phyloP scores from a whole-genome alignment of 2,888 invertebrate species.

The Morpho deidamia region DNA sequence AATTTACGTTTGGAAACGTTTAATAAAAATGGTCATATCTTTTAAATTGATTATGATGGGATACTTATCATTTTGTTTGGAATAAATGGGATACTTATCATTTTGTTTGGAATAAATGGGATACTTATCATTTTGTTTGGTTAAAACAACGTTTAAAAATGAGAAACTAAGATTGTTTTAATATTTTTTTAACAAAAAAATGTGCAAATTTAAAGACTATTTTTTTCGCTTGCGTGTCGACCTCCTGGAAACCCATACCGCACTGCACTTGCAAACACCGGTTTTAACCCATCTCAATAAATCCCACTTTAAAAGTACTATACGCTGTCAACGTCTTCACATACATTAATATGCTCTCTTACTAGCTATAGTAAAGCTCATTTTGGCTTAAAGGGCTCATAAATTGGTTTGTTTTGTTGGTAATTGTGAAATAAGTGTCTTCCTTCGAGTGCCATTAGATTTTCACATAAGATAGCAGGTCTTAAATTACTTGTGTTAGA shows the following conservation, averaged over 20 bases:
- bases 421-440: constrained; percentile 45
- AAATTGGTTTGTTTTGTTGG: constrained; percentile 37
- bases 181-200: too few relatives aligned
- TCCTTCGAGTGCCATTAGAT: constrained; percentile 40
- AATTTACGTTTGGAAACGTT: too few relatives aligned
- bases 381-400: constrained; percentile 28
- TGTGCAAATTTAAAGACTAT: too few relatives aligned
- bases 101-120: too few relatives aligned
- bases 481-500: not conserved
- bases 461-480: constrained; percentile 20
- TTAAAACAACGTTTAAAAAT: too few relatives aligned
- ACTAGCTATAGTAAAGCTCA: constrained; percentile 33
- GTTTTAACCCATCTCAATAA: constrained; percentile 48
- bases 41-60: too few relatives aligned
- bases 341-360: constrained; percentile 13
- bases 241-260: constrained; percentile 19
- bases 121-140: too few relatives aligned
- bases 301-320: constrained; percentile 42
- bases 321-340: constrained; percentile 26
- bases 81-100: too few relatives aligned
- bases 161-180: too few relatives aligned
- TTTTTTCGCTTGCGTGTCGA: not conserved
- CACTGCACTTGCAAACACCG: constrained; percentile 34
- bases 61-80: too few relatives aligned
- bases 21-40: too few relatives aligned